Base-by-base conservation (phyloP, 2,113 vertebrate species). In the Psammodynastes pulverulentus region DNA sequence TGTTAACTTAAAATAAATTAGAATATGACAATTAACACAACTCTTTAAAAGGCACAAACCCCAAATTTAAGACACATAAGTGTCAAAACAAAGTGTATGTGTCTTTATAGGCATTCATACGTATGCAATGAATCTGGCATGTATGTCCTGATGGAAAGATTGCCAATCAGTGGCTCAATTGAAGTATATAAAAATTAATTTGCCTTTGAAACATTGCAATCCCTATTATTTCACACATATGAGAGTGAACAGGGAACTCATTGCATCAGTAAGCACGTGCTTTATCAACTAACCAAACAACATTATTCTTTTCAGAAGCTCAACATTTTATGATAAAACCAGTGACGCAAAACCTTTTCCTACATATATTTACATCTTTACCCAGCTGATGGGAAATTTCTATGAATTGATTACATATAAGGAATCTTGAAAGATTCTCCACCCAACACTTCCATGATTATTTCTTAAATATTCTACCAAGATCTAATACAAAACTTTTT, bases 271-370 rank as follows among this genome's bases (percentile, higher is more conserved):
- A 52, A 52, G n/a, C 21, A 87, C 21, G 29, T 86, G 48, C 48
- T 45, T n/a, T 51, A 15, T n/a, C 29, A 51, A 88, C 17, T 53
- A 53, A 87, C 10, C 21, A 53, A 53, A 53, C n/a, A 53, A 53
- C n/a, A 43, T 93, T 58, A 62, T n/a, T 84, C 26, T 91, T 89
- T 85, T n/a, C 88, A 84, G 15, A 94, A 95, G 95, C 43, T 45
- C 0, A 94, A 0, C 43, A 88, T 62, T 88, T 87, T 91, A 23
- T 94, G 67, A 92, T 93, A 34, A 91, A 26, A 13, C 26, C 86
- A 89, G 2, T 91, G 29, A 93, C 62, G 89, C 1, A 91, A 26
- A 93, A 45, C 24, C 9, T 45, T 7, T 8, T n/a, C 24, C n/a
- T 15, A 45, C 12, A 17, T 92, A 93, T 88, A 92, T 84, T 7